These are phyloP conservation scores for Synergus laeviventris DNA, from an alignment of 2,888 invertebrate genomes.

Conservation along the genomic window DNA sequence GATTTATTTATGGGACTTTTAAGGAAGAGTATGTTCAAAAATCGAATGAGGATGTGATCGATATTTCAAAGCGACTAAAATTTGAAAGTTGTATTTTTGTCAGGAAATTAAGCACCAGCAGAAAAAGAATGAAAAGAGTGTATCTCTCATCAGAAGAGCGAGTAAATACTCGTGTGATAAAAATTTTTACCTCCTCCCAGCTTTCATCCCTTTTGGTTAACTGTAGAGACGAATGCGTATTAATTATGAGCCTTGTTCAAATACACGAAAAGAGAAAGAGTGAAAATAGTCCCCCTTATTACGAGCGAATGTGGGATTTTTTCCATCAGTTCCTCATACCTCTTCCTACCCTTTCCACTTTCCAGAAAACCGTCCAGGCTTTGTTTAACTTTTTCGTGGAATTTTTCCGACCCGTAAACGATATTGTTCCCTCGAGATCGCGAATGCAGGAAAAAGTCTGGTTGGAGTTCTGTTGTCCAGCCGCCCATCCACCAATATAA, in stretches of 20 bases:
- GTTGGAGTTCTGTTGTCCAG: slow-evolving; percentile 6
- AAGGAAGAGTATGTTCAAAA: too few relatives aligned
- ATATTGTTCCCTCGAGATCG: slow-evolving; percentile 71
- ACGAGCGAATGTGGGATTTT: slow-evolving; percentile 58
- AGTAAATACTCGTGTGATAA: slow-evolving; percentile 52
- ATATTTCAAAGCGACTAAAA: background rate
- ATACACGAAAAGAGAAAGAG: slow-evolving; percentile 64
- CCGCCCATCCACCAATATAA: slow-evolving; percentile 7
- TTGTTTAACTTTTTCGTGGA: slow-evolving; percentile 74
- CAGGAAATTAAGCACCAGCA: slow-evolving; percentile 46
- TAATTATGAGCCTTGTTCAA: slow-evolving; percentile 76
- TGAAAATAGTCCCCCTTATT: slow-evolving; percentile 64
- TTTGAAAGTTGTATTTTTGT: background rate
- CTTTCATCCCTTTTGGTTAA: slow-evolving; percentile 52
- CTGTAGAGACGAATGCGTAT: slow-evolving; percentile 70
- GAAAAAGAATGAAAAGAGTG: slow-evolving; percentile 47
- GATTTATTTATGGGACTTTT: background rate
- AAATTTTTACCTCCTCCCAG: slow-evolving; percentile 53
- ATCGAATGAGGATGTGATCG: too few relatives aligned
- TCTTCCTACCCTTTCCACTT: slow-evolving; percentile 29
- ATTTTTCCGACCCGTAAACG: slow-evolving; percentile 68
- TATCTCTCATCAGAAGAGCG: slow-evolving; percentile 50
- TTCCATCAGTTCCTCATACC: slow-evolving; percentile 47
- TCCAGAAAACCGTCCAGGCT: slow-evolving; percentile 61
- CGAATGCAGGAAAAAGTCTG: slow-evolving; percentile 45